Evolutionary conservation across 2,797 vertebrate genomes (phyloP).

Genomic region (Sebastes steindachneri): DNA sequence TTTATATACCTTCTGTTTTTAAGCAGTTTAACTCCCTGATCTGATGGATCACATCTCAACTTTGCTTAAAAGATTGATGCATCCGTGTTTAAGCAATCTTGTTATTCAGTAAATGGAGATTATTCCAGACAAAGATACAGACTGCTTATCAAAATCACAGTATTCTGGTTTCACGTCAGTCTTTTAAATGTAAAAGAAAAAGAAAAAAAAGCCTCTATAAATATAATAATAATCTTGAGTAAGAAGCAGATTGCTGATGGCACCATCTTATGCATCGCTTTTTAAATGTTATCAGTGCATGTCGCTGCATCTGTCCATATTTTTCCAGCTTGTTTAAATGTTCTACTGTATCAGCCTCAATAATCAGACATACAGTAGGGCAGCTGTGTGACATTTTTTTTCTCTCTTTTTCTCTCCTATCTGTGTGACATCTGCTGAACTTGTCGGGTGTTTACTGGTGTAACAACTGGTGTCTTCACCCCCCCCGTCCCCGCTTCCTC

Average conservation of each 20-base stretch:
- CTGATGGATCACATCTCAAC: neutral
- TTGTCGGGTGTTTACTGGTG: slow-evolving; percentile 78
- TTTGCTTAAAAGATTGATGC: slow-evolving; percentile 7
- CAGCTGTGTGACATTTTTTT: slow-evolving; percentile 65
- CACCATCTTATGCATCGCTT: neutral
- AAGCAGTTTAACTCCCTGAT: neutral
- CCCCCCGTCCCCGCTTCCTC: slow-evolving; percentile 10
- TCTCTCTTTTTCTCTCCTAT: slow-evolving; percentile 62
- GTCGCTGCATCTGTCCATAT: slow-evolving; percentile 56
- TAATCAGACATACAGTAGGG: slow-evolving; percentile 57
- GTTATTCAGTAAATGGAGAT: slow-evolving; percentile 15
- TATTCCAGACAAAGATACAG: slow-evolving; percentile 42
- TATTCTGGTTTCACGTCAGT: neutral
- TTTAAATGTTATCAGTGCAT: slow-evolving; percentile 55
- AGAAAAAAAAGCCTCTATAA: neutral
- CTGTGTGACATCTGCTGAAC: slow-evolving; percentile 76
- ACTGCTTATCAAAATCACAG: neutral
- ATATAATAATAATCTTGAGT: neutral
- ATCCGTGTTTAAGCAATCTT: slow-evolving; percentile 4
- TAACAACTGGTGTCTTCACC: slow-evolving; percentile 74
- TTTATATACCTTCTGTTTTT: slow-evolving; percentile 6
- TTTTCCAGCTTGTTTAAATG: slow-evolving; percentile 57
- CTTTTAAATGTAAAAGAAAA: neutral
- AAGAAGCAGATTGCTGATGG: slow-evolving; percentile 13
- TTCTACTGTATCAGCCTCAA: slow-evolving; percentile 48